Base-by-base conservation (phyloP, 2,888 invertebrate genomes). In the Bellardia bayeri region DNA sequence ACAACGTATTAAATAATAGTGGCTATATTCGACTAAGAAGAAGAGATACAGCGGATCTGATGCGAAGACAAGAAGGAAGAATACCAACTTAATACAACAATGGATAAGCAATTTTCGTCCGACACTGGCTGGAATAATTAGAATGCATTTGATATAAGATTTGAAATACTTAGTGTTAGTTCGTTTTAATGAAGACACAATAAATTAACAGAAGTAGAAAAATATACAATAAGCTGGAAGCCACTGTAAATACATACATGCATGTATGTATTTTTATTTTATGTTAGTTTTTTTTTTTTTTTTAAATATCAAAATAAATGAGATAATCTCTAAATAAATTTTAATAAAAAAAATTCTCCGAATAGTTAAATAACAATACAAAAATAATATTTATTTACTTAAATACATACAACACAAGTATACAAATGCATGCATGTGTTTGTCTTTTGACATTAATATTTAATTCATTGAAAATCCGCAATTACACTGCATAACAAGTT, bases 301-400 rank as follows among this genome's bases (percentile, higher is more conserved):
- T 6, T 9, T 16, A 79, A 69, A 69, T 37, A 37, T 58, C 1
- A 51, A 58, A 75, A 23, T 68, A 14, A 63, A 92, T 91, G 90
- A 91, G 91, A 91, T 91, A 92, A 92, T 91, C 91, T 89, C 89
- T 78, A 85, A 90, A 90, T 88, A 88, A 89, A 89, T 82, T 75
- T 76, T 51, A 30, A 61, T 49, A 72, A 71, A 63, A 45, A 30
- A n/a, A 49, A 37, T 58, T 33, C 14, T 63, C 37, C 14, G 2
- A 63, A 63, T 9, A 23, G 23, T 23, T 23, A 63, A 76, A 40
- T 40, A 64, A 16, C n/a, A 23, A 37, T 16, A 64, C 30, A 51
- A 69, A 37, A 40, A 40, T 45, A 66, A 66, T 74, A 74, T 58
- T 61, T 75, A 8, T 75, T 61, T 61, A 61, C 33, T 63, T 64